Percentiles rank a stretch among this genome's conserved stretches.
Conservation (phyloP, 1,140 invertebrate species). For the Brachionus angularis region DNA sequence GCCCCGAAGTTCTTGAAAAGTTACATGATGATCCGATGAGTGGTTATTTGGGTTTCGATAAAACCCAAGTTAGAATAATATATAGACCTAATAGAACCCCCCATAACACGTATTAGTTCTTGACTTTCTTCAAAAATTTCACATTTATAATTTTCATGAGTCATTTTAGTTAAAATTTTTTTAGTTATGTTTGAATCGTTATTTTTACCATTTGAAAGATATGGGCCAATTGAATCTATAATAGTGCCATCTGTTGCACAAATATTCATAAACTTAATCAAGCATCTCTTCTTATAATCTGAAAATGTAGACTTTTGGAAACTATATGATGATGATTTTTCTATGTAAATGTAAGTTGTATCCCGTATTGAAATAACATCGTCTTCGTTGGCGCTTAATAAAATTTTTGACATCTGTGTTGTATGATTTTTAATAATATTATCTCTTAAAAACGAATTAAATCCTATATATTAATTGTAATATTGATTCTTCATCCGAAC, state of each 20-base stretch:
- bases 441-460: slow-evolving; percentile 6
- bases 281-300: background rate
- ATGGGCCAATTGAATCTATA: slow-evolving; percentile 7
- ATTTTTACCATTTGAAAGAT: slow-evolving; percentile 2
- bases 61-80: too few species aligned
- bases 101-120: too few species aligned
- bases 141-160: too few species aligned
- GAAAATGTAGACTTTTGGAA: slow-evolving; percentile 15
- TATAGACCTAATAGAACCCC: too few species aligned
- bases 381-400: background rate
- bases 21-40: too few species aligned
- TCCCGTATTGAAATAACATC: background rate
- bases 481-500: too few species aligned
- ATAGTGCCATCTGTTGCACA: background rate
- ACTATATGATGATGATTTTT: slow-evolving; percentile 6
- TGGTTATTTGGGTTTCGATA: too few species aligned
- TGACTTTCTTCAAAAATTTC: too few species aligned
- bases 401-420: background rate
- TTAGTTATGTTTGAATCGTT: background rate
- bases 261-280: background rate
- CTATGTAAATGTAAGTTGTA: slow-evolving; percentile 14
- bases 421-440: slow-evolving; percentile 1
- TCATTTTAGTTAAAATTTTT: background rate
- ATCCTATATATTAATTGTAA: too few species aligned
- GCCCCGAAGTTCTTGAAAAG: too few species aligned